Evolutionary conservation across 2,113 vertebrate genomes (phyloP), one percentile per base, ranked within the genome.

Genomic region (Hyperopisus bebe): DNA sequence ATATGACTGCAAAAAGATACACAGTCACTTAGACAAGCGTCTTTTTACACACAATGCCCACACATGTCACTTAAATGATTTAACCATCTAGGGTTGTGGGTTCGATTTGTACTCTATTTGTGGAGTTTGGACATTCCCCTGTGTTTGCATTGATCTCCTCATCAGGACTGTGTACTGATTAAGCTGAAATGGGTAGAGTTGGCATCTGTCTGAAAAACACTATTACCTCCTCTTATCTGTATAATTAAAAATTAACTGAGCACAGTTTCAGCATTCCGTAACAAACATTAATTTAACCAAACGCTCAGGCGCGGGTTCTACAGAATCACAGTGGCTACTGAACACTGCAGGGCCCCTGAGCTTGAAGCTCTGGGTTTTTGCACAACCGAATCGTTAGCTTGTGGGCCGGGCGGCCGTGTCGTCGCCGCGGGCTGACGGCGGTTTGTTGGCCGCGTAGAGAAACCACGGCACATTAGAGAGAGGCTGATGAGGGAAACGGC

Each of bases 381-480:
- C 46, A 27, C 47, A 31, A 27, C 24, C 2, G 9, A 86, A 3
- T 27, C 1, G 11, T 50, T 13, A n/a, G 46, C 47, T 27, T 50
- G 83, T 85, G 83, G 83, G 44, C 24, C 4, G 24, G 83, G 10
- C 47, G 17, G 42, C 42, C 21, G 24, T 10, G 21, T 24, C 15
- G 3, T 47, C 19, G 19, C 21, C 9, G 82, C 8, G 13, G 13
- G 17, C 17, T 21, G 46, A 1, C 21, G 19, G 44, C 24, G 42
- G 47, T n/a, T 13, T 27, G 8, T 7, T 85, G 15, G 21, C 24
- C 1, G 10, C 10, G 21, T 10, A 93, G 92, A 91, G 92, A 89
- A 62, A 91, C 53, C n/a, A 70, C 84, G 87, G 90, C 90, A 53
- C 90, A 88, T 90, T 90, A 83, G 93, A 90, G 90, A 55, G 47